phyloP scores from a whole-genome alignment of 2,888 invertebrate genomes.

The Yponomeuta malinellus region DNA sequence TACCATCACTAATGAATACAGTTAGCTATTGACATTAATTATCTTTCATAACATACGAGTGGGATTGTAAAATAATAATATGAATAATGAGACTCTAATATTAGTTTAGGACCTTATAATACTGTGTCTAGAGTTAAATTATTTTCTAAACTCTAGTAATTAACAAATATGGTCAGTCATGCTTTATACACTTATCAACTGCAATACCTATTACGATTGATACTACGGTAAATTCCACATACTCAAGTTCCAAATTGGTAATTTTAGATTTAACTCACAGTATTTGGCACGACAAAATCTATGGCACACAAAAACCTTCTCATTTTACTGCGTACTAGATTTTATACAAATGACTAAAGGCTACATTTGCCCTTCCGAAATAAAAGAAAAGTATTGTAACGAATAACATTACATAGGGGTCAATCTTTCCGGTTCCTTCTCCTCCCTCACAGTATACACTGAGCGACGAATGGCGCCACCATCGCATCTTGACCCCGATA shows the following conservation, averaged over 20 bases:
- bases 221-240: no score
- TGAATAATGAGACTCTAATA: neutral
- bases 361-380: slow-evolving; percentile 2
- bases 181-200: slow-evolving; percentile 23
- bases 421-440: slow-evolving; percentile 49
- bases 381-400: neutral
- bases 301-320: neutral
- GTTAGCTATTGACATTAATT: neutral
- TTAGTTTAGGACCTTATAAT: neutral
- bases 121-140: neutral
- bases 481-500: slow-evolving; percentile 45
- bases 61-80: neutral
- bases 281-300: neutral
- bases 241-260: no score
- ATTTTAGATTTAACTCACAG: neutral
- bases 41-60: neutral
- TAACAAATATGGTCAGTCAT: slow-evolving; percentile 63
- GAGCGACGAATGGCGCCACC: slow-evolving; percentile 58
- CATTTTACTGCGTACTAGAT: neutral
- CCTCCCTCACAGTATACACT: slow-evolving; percentile 46
- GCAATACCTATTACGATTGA: neutral
- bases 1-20: neutral
- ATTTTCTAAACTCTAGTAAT: slow-evolving; percentile 32
- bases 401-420: slow-evolving; percentile 47
- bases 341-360: neutral